A percentile compares a stretch with the other conserved stretches of the same genome.
These are phyloP conservation scores for Phthorimaea operculella DNA, from an alignment of 1,140 invertebrate genomes.

Conservation along the genomic window DNA sequence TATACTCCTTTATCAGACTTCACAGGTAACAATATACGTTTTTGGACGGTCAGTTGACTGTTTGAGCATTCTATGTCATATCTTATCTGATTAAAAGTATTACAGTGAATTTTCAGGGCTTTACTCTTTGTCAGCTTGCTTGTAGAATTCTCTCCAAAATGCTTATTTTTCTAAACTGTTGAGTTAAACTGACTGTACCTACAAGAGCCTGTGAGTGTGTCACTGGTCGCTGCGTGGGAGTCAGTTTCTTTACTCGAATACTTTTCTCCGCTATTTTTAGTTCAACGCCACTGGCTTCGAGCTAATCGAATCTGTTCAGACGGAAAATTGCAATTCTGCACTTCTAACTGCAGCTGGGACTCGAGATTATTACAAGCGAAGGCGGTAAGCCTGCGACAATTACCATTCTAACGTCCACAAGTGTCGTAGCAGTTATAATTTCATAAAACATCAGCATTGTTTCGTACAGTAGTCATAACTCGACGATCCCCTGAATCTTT, in stretches of 20 bases:
- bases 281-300: slow-evolving; percentile 15
- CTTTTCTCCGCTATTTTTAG: slow-evolving; percentile 27
- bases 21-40: too few relatives aligned
- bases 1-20: too few relatives aligned
- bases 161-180: too few relatives aligned
- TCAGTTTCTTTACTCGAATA: neutral
- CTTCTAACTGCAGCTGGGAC: slow-evolving; percentile 8
- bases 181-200: too few relatives aligned
- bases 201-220: neutral
- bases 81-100: too few relatives aligned
- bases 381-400: neutral
- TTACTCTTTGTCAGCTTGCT: too few relatives aligned
- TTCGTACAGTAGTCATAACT: neutral
- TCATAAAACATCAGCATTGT: neutral
- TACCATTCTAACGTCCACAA: neutral
- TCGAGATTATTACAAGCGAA: neutral
- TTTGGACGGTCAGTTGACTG: too few relatives aligned
- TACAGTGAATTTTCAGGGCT: too few relatives aligned
- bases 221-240: neutral
- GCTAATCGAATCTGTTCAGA: slow-evolving; percentile 17
- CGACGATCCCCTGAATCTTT: too few relatives aligned
- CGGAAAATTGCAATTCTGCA: slow-evolving; percentile 3
- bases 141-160: too few relatives aligned
- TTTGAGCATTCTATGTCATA: too few relatives aligned
- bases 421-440: neutral